phyloP scores from a whole-genome alignment of 2,113 vertebrate genomes.

The Nothocercus nigrocapillus region DNA sequence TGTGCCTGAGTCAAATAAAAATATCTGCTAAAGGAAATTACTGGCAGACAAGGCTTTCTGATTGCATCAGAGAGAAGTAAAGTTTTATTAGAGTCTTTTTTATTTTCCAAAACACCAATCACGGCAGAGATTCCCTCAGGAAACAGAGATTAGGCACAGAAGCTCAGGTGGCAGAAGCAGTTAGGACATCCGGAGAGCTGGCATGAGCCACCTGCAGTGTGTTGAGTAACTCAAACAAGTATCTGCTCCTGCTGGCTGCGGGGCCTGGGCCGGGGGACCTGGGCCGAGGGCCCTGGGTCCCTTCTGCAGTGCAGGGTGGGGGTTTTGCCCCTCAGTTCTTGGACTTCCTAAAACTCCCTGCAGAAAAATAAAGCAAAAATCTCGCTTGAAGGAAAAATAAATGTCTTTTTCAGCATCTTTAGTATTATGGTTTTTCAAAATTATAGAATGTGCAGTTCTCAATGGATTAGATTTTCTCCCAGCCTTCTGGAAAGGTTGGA shows the following conservation, averaged over 20 bases:
- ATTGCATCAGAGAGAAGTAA: slow-evolving; percentile 49
- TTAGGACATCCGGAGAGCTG: neutral
- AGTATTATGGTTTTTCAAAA: neutral
- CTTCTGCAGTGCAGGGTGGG: neutral
- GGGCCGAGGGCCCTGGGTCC: neutral
- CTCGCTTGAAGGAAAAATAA: neutral
- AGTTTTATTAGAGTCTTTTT: slow-evolving; percentile 56
- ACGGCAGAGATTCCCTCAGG: neutral
- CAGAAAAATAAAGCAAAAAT: neutral
- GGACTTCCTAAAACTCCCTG: slow-evolving; percentile 35
- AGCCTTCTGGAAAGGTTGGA: neutral
- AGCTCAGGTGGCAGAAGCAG: neutral
- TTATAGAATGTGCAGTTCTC: neutral
- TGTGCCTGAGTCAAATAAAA: neutral
- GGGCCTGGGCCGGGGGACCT: rapidly evolving
- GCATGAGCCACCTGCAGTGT: neutral
- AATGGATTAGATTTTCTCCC: no score
- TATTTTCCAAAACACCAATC: neutral
- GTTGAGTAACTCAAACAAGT: neutral
- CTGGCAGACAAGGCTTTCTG: neutral
- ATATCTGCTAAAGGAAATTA: neutral
- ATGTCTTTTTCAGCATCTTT: neutral
- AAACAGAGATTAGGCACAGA: neutral
- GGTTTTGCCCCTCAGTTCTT: neutral
- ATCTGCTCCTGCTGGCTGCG: neutral